Base-by-base conservation (phyloP, 2,113 vertebrate species). In the Dipodomys ordii region DNA sequence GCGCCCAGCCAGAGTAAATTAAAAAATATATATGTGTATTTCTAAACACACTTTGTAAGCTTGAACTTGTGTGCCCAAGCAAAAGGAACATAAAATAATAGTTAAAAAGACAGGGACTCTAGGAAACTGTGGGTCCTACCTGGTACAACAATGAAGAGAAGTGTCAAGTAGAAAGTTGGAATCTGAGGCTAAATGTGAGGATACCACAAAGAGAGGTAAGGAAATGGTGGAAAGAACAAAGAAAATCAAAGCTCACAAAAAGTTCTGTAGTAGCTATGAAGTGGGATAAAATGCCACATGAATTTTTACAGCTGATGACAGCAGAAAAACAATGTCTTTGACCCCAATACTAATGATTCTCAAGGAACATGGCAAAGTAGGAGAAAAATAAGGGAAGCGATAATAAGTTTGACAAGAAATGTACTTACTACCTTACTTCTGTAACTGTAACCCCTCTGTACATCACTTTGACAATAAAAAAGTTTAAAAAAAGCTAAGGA, bases 51-150 rank as follows among this genome's bases (percentile, higher is more conserved):
- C 16, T 88, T 49, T 87, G 23, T 83, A 87, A 82, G 64, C 15
- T 57, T 65, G 20, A 81, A 60, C 4, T 6, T 88, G 13, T 49
- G 20, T 57, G 11, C 62, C 35, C 57, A 46, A 46, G 53, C 8
- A 87, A 87, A 87, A 76, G 46, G 2, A 80, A 83, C 22, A 80
- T 69, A 84, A 93, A 84, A 71, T 16, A 39, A 93, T 88, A 69
- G 46, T 65, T 28, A 92, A 20, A 85, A 77, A 91, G 19, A 39
- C 30, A 80, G 1, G 1, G 8, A 2, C 39, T 77, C 60, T 12
- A 86, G 78, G 18, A 90, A 87, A 76, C 6, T 81, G 11, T 53
- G 25, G 19, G n/a, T 76, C 30, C 23, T 53, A 35, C 10, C 30
- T 62, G 83, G 62, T 9, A 86, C 32, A 92, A 81, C 7, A 92